These are phyloP conservation scores for Sphecodes monilicornis DNA, from an alignment of 2,888 invertebrate species.

Conservation along the genomic window DNA sequence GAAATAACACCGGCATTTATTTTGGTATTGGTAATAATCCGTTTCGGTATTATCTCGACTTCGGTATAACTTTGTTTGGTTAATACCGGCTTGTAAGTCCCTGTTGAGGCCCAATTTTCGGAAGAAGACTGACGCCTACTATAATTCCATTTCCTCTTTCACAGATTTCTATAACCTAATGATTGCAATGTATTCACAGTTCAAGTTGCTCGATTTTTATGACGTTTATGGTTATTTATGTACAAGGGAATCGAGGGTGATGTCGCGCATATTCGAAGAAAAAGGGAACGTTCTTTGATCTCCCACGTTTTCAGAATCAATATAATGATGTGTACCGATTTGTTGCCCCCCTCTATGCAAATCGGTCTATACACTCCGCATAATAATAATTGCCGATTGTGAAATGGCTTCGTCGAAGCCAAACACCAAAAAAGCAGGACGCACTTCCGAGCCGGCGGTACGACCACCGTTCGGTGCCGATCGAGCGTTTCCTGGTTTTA, in stretches of 20 bases:
- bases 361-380: neutral
- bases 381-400: neutral
- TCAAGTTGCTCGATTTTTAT: neutral
- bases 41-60: no score
- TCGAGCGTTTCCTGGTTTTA: neutral
- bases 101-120: neutral
- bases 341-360: neutral
- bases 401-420: neutral
- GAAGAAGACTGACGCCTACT: neutral
- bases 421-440: neutral
- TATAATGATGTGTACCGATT: neutral
- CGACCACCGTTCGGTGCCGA: neutral
- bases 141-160: neutral
- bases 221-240: neutral
- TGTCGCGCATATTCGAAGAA: neutral
- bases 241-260: neutral
- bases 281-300: neutral
- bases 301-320: neutral
- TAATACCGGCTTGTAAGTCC: neutral
- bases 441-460: conserved; percentile 10
- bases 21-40: neutral
- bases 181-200: neutral
- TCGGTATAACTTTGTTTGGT: neutral
- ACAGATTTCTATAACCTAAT: neutral
- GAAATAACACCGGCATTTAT: no score